These are phyloP conservation scores for Hesperia comma DNA, from an alignment of 2,888 invertebrate species.

Conservation along the genomic window DNA sequence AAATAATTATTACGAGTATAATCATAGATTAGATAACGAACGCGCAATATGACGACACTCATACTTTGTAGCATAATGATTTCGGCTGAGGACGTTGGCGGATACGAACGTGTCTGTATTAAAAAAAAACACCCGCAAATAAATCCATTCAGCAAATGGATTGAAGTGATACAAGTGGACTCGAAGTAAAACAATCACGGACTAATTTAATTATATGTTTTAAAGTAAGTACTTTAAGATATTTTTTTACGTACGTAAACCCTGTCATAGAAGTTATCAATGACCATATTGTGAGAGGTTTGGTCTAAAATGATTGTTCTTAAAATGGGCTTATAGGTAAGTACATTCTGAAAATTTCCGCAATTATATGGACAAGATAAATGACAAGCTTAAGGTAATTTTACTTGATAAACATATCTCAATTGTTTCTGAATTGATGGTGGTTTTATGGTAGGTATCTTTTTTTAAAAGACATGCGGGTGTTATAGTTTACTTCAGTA, in stretches of 20 bases:
- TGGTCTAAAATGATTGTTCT: too few species aligned
- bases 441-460: too few species aligned
- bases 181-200: not conserved
- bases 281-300: too few species aligned
- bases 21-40: slow-evolving; percentile 41
- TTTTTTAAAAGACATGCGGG: too few species aligned
- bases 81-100: slow-evolving; percentile 45
- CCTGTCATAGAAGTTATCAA: not conserved
- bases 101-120: slow-evolving; percentile 39
- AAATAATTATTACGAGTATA: slow-evolving; percentile 42
- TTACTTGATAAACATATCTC: too few species aligned
- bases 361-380: too few species aligned
- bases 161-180: not conserved
- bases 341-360: too few species aligned
- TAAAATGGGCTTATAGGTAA: too few species aligned
- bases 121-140: not conserved
- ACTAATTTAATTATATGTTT: not conserved
- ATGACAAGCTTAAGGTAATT: too few species aligned
- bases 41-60: slow-evolving; percentile 41
- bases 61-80: slow-evolving; percentile 37
- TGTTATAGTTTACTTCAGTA: too few species aligned
- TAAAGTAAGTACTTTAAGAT: slow-evolving; percentile 2
- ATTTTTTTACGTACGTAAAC: not conserved
- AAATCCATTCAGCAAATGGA: not conserved
- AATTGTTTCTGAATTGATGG: too few species aligned